Evolutionary conservation across 2,113 vertebrate species (phyloP), one percentile per base, ranked within the genome.

Genomic region (Tiliqua scincoides): DNA sequence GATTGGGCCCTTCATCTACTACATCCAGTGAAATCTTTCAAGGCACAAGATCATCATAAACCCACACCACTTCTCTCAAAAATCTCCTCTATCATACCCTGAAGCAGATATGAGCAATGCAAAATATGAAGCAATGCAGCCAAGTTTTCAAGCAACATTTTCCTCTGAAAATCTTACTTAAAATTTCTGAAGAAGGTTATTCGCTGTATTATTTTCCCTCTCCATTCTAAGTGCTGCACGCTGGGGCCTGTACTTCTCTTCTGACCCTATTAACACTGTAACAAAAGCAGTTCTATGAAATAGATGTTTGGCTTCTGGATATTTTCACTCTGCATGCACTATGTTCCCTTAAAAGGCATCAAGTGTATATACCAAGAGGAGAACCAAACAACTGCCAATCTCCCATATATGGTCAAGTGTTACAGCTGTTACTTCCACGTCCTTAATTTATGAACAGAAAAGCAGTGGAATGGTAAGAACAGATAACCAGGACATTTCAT

Each of bases 341-440:
- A 2, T 12, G 17, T 94, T 95, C 87, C 96, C 96, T 96, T 97
- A 96, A 96, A 97, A 96, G 96, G 97, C 73, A 91, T 92, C 83
- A 76, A 90, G 88, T 68, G 78, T 85, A 82, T 92, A 93, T 90
- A 88, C 91, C 92, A 91, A 85, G 81, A 93, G 91, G 81, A 94
- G 85, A 92, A 90, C 93, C 91, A 87, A 94, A 88, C 88, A 93
- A 90, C 67, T 70, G 92, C 72, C 70, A 73, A 11, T 65, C 90
- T 89, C 95, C 95, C 96, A 94, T 95, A 95, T 95, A 95, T 89
- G 95, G 97, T 91, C 91, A 97, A 93, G 95, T 91, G 89, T 94
- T 92, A 93, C 87, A 91, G 68, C 91, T 43, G 87, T 89, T 90
- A 92, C 67, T 89, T 62, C 85, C 85, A 88, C 23, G 87, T 25